These are phyloP conservation scores for Odocoileus hemionus DNA, from an alignment of 2,113 vertebrate genomes.

Conservation along the genomic window DNA sequence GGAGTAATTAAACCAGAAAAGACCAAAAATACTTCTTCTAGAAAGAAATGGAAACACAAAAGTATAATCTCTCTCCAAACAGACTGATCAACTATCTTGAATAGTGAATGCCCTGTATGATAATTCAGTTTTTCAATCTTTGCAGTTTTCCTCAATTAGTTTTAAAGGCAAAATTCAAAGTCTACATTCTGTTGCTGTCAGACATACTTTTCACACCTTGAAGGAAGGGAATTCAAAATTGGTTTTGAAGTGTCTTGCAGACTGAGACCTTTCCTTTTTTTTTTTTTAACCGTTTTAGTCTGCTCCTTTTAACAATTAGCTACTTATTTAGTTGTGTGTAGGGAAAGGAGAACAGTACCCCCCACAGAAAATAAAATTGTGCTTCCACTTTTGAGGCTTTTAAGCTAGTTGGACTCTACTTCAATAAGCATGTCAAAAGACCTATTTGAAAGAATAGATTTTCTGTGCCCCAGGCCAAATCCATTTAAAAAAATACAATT, in stretches of 20 bases:
- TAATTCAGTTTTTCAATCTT: constrained; percentile 39
- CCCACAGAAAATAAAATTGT: constrained; percentile 67
- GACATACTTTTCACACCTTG: constrained; percentile 62
- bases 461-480: constrained; percentile 54
- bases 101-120: constrained; percentile 1
- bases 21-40: constrained; percentile 57
- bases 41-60: constrained; percentile 70
- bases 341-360: constrained; percentile 44
- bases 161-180: constrained; percentile 65
- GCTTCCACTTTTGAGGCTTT: constrained; percentile 59
- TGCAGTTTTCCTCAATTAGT: constrained; percentile 53
- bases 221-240: constrained; percentile 66
- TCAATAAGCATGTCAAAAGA: constrained; percentile 63
- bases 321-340: constrained; percentile 65
- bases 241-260: constrained; percentile 71
- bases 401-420: constrained; percentile 56
- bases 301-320: constrained; percentile 71
- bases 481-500: constrained; percentile 49
- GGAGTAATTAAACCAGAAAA: constrained; percentile 69
- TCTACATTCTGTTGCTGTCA: constrained; percentile 51
- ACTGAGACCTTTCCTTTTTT: constrained; percentile 36
- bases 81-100: constrained; percentile 56
- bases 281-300: constrained; percentile 51
- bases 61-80: constrained; percentile 52
- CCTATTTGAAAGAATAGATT: constrained; percentile 63